Percentiles rank a stretch among this genome's conserved stretches.
These are phyloP conservation scores for Perdita meconis DNA, from an alignment of 2,888 invertebrate genomes.

Conservation along the genomic window DNA sequence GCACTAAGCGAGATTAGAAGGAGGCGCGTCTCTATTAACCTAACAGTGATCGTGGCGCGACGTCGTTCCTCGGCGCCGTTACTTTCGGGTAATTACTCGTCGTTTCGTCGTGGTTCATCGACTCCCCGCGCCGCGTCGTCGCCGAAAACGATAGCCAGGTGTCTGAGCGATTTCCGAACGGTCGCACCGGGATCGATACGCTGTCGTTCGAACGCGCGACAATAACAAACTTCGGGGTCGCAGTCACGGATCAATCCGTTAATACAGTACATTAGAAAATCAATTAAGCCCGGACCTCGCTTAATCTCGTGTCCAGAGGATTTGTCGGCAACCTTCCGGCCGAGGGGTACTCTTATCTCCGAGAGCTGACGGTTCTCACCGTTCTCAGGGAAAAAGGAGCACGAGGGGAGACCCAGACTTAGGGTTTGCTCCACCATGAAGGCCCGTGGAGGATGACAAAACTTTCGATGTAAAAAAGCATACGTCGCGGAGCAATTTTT, in stretches of 20 bases:
- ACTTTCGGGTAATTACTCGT: conserved; percentile 68
- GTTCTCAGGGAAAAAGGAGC: conserved; percentile 5
- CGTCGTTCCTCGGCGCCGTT: conserved; percentile 49
- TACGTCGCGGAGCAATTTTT: too few relatives aligned
- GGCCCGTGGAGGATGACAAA: too few relatives aligned
- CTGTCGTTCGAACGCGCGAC: conserved; percentile 45
- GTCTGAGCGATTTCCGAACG: conserved; percentile 35
- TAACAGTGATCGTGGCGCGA: conserved; percentile 44
- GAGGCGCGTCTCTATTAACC: conserved; percentile 47
- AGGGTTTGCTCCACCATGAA: not conserved
- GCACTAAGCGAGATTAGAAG: conserved; percentile 61
- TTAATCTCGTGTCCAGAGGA: conserved; percentile 64
- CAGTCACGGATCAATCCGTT: conserved; percentile 59
- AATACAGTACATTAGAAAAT: conserved; percentile 67
- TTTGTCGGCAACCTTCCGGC: conserved; percentile 50
- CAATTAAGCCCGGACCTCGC: conserved; percentile 60
- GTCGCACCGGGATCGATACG: conserved; percentile 34
- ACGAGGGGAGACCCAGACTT: conserved; percentile 26
- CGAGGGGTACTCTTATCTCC: conserved; percentile 33
- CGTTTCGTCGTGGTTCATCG: conserved; percentile 63
- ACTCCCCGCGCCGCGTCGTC: conserved; percentile 21
- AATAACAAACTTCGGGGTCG: conserved; percentile 51
- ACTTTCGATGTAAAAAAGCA: too few relatives aligned
- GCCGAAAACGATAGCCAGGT: conserved; percentile 43
- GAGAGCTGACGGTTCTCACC: conserved; percentile 42